Evolutionary conservation across 2,888 invertebrate species (phyloP).

Genomic region (Yponomeuta sedellus): DNA sequence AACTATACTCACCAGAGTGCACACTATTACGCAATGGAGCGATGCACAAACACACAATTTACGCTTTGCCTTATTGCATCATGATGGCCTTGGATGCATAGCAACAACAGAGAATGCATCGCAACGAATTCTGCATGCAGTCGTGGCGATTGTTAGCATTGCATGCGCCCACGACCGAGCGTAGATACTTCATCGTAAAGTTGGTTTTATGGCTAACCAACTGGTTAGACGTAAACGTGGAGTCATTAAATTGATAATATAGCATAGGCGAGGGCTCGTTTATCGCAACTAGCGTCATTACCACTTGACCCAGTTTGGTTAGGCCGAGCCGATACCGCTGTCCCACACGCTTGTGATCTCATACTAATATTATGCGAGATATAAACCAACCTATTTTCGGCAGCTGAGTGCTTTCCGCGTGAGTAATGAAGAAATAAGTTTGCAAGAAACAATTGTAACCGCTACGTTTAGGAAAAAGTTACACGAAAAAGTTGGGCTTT

Average conservation of each 20-base stretch:
- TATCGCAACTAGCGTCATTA: constrained; percentile 65
- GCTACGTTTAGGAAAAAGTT: no score
- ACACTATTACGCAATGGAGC: constrained; percentile 44
- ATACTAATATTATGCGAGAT: background rate
- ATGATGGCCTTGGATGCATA: constrained; percentile 56
- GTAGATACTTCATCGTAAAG: background rate
- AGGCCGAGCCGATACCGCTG: constrained; percentile 58
- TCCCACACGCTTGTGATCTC: constrained; percentile 30
- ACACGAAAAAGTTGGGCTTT: no score
- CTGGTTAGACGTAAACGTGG: constrained; percentile 5
- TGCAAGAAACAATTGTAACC: no score
- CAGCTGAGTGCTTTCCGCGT: background rate
- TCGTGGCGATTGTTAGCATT: constrained; percentile 45
- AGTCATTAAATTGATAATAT: constrained; percentile 52
- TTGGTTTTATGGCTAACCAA: constrained; percentile 1
- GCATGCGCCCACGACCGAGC: background rate
- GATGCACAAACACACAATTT: constrained; percentile 40
- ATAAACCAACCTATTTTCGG: constrained; percentile 8
- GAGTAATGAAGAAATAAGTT: background rate
- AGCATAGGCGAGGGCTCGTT: constrained; percentile 56
- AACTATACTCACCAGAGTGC: background rate
- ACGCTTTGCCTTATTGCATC: constrained; percentile 59
- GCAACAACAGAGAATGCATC: constrained; percentile 6
- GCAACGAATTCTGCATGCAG: background rate
- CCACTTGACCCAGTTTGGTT: constrained; percentile 64